Conservation (phyloP, 2,113 vertebrate species). For the Propithecus coquereli region DNA sequence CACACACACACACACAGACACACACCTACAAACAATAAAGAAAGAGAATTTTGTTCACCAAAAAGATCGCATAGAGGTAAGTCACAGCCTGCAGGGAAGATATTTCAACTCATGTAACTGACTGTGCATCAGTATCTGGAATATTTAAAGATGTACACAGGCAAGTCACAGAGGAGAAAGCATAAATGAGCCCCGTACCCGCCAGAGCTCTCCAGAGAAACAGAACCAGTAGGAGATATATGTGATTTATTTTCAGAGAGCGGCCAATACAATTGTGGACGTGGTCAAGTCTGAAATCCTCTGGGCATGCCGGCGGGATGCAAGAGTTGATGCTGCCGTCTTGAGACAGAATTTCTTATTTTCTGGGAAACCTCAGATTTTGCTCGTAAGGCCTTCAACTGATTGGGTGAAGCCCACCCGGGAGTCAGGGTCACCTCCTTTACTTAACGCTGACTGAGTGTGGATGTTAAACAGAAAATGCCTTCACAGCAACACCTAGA, state of each 20-base stretch:
- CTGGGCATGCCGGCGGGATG: background rate
- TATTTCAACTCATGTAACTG: no score
- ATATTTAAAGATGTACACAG: background rate
- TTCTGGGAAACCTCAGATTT: background rate
- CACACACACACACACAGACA: background rate
- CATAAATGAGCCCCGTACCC: rapidly evolving
- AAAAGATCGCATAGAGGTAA: background rate
- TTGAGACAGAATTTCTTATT: background rate
- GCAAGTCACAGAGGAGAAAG: background rate
- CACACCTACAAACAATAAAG: background rate
- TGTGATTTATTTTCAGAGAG: background rate
- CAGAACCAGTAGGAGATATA: rapidly evolving
- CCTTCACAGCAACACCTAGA: background rate
- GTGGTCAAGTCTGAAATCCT: background rate
- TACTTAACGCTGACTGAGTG: background rate
- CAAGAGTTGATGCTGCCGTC: background rate
- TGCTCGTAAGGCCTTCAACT: background rate
- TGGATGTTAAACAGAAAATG: background rate
- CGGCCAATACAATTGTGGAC: rapidly evolving
- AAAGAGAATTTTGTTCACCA: background rate
- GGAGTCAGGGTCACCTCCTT: rapidly evolving
- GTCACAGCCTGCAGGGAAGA: background rate
- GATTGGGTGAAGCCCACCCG: background rate
- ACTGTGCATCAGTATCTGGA: background rate
- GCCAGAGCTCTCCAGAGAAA: background rate